Evolutionary conservation across 2,888 invertebrate genomes (phyloP), one percentile per base, ranked within the genome.

Genomic region (Leptinotarsa peninsularis): DNA sequence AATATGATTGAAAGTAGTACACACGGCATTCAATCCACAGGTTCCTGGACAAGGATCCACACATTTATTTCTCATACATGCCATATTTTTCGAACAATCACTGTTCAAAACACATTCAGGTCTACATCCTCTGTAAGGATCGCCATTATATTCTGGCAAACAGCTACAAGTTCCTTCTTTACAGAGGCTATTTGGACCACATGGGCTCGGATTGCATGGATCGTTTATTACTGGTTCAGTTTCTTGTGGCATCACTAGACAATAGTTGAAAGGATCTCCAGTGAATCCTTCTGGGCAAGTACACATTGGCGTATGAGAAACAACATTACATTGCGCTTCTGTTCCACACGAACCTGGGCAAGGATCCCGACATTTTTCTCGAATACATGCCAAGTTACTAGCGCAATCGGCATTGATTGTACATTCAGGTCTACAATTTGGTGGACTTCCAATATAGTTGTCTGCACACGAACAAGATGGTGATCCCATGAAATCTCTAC

Each of bases 351-450:
- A 92, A 66, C 94, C 94, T 2, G 93, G 93, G 83, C 95, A 95
- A 1, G 95, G 95, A 87, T 95, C 93, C 69, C 90, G 88, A 87
- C 95, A 95, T 85, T 92, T 93, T 84, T 93, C 92, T 86, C 91
- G 92, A 68, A 93, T 93, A 83, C 95, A 95, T 4, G 95, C 94
- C 83, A 91, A 89, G 79, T 93, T 92, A 82, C 92, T 93, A 10
- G 92, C 88, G 86, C 95, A 95, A 85, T 95, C 94, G 0, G 93
- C 90, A 84, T 93, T 94, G 76, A 94, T 91, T 23, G 91, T 91
- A 86, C 95, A 95, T 87, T 95, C 95, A 13, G 95, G 95, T 52
- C 93, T 91, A 85, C 95, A 95, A 83, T 93, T 93, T 73, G 94
- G 93, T 70, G 95, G 94, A 78, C 92, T 91, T 69, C 95, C 95